These are phyloP conservation scores for Elanus axillaris DNA, from an alignment of 2,113 vertebrate species.

Conservation along the genomic window DNA sequence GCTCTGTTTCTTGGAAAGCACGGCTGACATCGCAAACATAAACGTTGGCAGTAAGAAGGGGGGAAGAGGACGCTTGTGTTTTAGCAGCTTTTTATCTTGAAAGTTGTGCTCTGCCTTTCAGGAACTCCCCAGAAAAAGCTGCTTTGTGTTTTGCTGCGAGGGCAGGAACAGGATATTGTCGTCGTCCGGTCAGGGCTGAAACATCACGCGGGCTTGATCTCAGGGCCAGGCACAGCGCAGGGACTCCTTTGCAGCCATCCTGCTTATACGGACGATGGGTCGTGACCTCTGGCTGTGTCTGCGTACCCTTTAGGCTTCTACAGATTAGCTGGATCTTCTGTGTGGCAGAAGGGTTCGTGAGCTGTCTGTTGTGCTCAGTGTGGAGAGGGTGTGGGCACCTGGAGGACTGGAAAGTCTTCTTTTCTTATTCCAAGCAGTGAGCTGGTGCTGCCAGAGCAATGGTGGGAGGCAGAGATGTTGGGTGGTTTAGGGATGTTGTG, in stretches of 20 bases:
- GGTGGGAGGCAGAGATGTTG: not conserved
- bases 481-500: not conserved
- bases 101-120: not conserved
- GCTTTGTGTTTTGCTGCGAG: rapidly evolving
- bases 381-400: rapidly evolving
- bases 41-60: rapidly evolving
- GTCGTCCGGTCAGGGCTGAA: not conserved
- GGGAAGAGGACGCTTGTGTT: not conserved
- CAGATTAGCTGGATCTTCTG: no score
- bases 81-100: not conserved
- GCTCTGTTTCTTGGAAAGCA: not conserved
- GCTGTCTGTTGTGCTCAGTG: not conserved
- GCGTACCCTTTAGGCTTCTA: rapidly evolving
- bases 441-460: not conserved
- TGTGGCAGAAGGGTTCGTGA: rapidly evolving
- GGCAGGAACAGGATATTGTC: not conserved
- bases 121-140: not conserved
- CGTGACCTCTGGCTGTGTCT: not conserved
- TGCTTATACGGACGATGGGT: rapidly evolving
- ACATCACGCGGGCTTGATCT: not conserved
- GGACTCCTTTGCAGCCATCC: not conserved
- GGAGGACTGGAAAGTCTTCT: not conserved
- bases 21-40: rapidly evolving
- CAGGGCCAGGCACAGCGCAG: rapidly evolving
- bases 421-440: not conserved